Conservation (phyloP, 2,888 invertebrate genomes). For the Disparrhopalites patrizii region DNA sequence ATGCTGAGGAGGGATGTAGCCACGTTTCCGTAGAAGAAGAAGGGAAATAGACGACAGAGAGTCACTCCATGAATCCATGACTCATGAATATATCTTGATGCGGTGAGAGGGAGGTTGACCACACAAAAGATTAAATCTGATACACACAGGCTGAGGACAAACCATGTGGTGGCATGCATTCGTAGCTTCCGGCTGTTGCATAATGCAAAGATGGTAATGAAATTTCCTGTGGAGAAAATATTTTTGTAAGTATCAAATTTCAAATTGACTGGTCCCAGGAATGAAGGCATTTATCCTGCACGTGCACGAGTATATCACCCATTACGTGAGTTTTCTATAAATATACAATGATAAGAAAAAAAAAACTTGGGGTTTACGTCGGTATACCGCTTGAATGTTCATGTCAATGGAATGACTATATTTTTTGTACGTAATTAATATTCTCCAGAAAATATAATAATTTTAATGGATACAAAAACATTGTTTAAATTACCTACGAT, state of each 20-base stretch:
- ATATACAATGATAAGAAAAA: no score
- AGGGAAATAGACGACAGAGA: conserved; percentile 77
- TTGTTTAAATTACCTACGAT: conserved; percentile 68
- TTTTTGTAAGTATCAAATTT: neutral
- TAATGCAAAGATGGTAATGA: conserved; percentile 74
- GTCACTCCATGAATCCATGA: conserved; percentile 73
- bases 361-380: no score
- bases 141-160: conserved; percentile 78
- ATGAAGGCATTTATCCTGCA: no score
- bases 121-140: conserved; percentile 81
- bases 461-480: no score
- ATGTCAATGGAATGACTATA: no score
- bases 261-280: no score
- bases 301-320: no score
- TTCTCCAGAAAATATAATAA: no score
- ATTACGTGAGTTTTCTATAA: no score
- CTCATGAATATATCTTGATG: conserved; percentile 70
- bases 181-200: conserved; percentile 72
- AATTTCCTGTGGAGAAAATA: conserved; percentile 62
- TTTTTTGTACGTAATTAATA: no score
- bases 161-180: conserved; percentile 79
- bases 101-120: conserved; percentile 78
- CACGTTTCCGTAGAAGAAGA: conserved; percentile 85
- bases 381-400: no score
- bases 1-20: conserved; percentile 81